Base-by-base conservation (phyloP, 2,888 invertebrate species). In the Trypoxylon attenuatum region DNA sequence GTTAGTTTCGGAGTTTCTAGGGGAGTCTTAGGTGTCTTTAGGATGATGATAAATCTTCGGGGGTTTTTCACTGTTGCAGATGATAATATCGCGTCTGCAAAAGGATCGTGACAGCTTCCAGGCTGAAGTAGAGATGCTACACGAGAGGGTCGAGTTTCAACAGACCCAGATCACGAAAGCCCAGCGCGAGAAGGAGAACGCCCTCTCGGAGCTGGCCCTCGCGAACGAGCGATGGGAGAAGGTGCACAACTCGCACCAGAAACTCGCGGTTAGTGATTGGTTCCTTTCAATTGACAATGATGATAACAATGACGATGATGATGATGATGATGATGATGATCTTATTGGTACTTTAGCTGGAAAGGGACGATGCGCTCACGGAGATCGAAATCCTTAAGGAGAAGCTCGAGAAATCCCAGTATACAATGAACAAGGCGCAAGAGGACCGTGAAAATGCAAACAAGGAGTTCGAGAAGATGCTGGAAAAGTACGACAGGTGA, bases 401-500 rank as follows among this genome's bases (percentile, higher is more conserved):
- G 64, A 96, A 96, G 88, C 88, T 96, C 62, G 97, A 97, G 74
- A 97, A 97, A 87, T 91, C 94, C 23, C 91, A 96, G 67, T 93
- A 94, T 79, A 90, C 93, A 22, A 90, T 94, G 69, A 94, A 94
- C 84, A 96, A 96, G 87, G 91, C 94, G 19, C 90, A 94, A 73
- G 96, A 96, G 82, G 96, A 97, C 82, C 93, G 95, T 79, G 96
- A 96, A 79, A 92, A 91, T 52, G 92, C 94, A 78, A 94, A 95
- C 89, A 95, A 95, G 88, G 96, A 97, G 88, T 94, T 95, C 86
- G 96, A 96, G 85, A 95, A 96, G 88, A 92, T 96, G 90, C 90
- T 96, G 79, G 96, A 96, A 88, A 96, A 96, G 90, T 95, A 95
- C 88, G 96, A 96, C 89, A 92, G 94, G 94, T 93, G 90, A 87